A percentile compares a stretch with the other conserved stretches of the same genome.
These are phyloP conservation scores for Periphyllus acericola DNA, from an alignment of 2,888 invertebrate species.

Conservation along the genomic window DNA sequence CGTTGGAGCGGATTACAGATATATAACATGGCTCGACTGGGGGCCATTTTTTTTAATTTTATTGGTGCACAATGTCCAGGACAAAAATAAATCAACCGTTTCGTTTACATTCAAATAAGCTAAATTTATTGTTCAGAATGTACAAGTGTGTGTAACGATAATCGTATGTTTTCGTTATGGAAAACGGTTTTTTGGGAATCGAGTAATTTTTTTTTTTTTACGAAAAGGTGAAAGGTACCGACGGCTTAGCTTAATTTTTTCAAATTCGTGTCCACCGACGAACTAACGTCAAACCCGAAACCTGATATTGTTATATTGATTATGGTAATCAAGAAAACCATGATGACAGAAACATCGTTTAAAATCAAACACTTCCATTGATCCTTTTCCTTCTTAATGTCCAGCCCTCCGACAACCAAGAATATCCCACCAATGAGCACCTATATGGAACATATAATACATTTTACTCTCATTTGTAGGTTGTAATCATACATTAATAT, in stretches of 20 bases:
- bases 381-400: slow-evolving; percentile 80
- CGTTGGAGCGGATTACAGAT: too few species aligned
- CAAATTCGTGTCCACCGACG: slow-evolving; percentile 71
- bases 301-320: slow-evolving; percentile 85
- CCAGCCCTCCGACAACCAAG: slow-evolving; percentile 83
- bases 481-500: neutral
- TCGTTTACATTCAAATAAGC: neutral
- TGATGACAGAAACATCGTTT: slow-evolving; percentile 83
- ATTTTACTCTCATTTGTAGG: neutral
- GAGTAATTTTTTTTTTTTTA: neutral
- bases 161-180: neutral
- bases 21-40: too few species aligned
- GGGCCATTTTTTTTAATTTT: too few species aligned
- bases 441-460: slow-evolving; percentile 71
- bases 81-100: neutral
- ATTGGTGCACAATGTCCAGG: neutral
- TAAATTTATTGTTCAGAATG: neutral
- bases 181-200: neutral
- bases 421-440: slow-evolving; percentile 84
- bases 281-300: slow-evolving; percentile 83
- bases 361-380: slow-evolving; percentile 80
- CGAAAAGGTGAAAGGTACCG: slow-evolving; percentile 17
- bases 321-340: slow-evolving; percentile 83
- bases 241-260: slow-evolving; percentile 44
- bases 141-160: neutral